Base-by-base conservation (phyloP, 2,113 vertebrate genomes). In the Dermatemys mawii region DNA sequence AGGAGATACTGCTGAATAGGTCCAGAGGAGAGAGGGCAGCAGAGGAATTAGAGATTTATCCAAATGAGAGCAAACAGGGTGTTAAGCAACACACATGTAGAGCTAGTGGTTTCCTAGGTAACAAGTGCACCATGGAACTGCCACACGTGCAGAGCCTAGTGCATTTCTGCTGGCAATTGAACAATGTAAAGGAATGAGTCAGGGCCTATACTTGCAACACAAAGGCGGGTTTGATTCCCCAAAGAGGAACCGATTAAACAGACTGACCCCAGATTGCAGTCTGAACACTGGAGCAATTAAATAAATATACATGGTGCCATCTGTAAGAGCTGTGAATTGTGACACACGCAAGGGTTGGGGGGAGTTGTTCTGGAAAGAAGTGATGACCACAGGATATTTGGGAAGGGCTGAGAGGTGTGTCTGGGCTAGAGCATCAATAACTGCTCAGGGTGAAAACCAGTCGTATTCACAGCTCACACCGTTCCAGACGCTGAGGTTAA, bases 11-110 rank as follows among this genome's bases (percentile, higher is more conserved):
- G 94, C 94, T 96, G 90, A 46, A 21, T 27, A 46, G 94, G 95
- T 93, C 93, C 94, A 41, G 53, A 53, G 0, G 96, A 97, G 95
- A 96, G 2, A 24, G 97, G 93, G 97, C 95, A 91, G 93, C 90
- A 8, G 88, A 88, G 95, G 96, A 97, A 97, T 96, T 96, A 97
- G 96, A 97, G 96, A 95, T 93, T 97, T 95, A 94, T 82, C 97
- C 95, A 87, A 97, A 97, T 26, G 95, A 96, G 94, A 97, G 97
- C 96, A 96, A 95, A 95, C 7, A 70, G 97, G 96, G 96, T 97
- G 97, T 97, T 95, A 96, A 97, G 97, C 38, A 50, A 97, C 97
- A 97, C 97, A 96, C 97, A 97, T 97, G 97, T 96, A 97, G 96
- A 95, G 96, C 81, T 91, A 96, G 94, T 53, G 50, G 97, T 97